Evolutionary conservation across 2,797 vertebrate genomes (phyloP).

Genomic region (Microctenopoma steveboyesi): DNA sequence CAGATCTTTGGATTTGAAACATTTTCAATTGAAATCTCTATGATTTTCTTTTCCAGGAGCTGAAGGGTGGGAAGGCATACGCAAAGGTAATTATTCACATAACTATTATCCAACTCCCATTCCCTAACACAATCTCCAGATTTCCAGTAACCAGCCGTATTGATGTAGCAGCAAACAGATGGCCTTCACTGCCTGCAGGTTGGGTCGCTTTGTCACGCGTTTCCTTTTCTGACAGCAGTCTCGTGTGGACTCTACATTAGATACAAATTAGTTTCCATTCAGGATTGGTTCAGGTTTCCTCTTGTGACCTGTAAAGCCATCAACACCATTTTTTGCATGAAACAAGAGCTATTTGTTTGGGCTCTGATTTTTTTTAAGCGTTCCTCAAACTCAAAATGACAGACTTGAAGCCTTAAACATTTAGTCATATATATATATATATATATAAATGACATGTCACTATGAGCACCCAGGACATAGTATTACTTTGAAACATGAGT

Average conservation of each 20-base stretch:
- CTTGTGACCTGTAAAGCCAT: too few species aligned
- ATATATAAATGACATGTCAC: too few species aligned
- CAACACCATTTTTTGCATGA: slow-evolving; percentile 3
- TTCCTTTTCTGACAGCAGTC: neutral
- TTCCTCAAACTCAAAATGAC: too few species aligned
- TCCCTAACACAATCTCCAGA: slow-evolving; percentile 16
- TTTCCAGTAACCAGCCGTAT: slow-evolving; percentile 50
- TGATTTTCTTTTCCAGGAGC: slow-evolving; percentile 84
- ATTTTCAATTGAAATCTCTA: neutral
- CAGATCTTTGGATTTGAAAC: neutral
- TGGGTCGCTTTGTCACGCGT: slow-evolving; percentile 21
- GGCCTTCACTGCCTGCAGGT: slow-evolving; percentile 50
- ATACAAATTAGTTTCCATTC: too few species aligned
- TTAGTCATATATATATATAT: too few species aligned
- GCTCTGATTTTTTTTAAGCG: too few species aligned
- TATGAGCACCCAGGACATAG: too few species aligned
- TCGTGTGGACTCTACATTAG: neutral
- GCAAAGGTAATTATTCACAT: slow-evolving; percentile 90
- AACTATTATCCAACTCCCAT: neutral
- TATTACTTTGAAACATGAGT: too few species aligned
- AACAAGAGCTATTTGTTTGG: too few species aligned
- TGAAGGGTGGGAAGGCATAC: slow-evolving; percentile 96
- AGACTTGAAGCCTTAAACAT: too few species aligned
- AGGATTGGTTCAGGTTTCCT: too few species aligned
- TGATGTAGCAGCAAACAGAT: slow-evolving; percentile 57